A percentile compares a stretch with the other conserved stretches of the same genome.
Evolutionary conservation across 2,888 invertebrate genomes (phyloP).

Genomic region (Podabrus alpinus): DNA sequence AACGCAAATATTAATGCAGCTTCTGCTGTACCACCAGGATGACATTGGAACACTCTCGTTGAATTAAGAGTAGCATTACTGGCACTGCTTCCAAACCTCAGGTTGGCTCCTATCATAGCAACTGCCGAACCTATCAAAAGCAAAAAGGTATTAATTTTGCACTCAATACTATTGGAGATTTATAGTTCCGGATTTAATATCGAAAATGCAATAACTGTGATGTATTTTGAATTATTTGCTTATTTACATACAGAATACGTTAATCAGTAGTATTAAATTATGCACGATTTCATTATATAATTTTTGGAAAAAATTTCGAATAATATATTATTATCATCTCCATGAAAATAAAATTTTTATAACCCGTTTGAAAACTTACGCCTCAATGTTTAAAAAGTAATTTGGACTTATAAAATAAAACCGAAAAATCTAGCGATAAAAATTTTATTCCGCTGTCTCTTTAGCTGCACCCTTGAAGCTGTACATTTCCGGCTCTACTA

Average conservation of each 20-base stretch:
- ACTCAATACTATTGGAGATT: background rate
- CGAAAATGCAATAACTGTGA: background rate
- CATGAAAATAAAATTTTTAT: background rate
- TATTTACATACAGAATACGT: background rate
- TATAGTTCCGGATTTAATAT: background rate
- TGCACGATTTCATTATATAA: background rate
- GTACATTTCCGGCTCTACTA: background rate
- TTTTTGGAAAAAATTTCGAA: background rate
- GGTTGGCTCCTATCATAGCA: constrained; percentile 80
- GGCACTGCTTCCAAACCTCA: constrained; percentile 70
- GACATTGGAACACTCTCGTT: constrained; percentile 75
- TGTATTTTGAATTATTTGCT: background rate
- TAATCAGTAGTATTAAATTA: background rate
- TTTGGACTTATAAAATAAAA: background rate
- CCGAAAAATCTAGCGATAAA: background rate
- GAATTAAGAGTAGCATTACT: constrained; percentile 70
- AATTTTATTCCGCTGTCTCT: background rate
- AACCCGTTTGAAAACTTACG: background rate
- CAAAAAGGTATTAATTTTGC: background rate
- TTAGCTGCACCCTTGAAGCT: background rate
- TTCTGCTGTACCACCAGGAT: constrained; percentile 79
- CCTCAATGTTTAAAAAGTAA: background rate
- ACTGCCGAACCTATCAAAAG: constrained; percentile 66
- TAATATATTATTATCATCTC: background rate
- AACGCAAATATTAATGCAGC: constrained; percentile 78